Percentiles rank a stretch among this genome's conserved stretches.
Evolutionary conservation across 1,140 invertebrate genomes (phyloP).

Genomic region (Magallana gigas): DNA sequence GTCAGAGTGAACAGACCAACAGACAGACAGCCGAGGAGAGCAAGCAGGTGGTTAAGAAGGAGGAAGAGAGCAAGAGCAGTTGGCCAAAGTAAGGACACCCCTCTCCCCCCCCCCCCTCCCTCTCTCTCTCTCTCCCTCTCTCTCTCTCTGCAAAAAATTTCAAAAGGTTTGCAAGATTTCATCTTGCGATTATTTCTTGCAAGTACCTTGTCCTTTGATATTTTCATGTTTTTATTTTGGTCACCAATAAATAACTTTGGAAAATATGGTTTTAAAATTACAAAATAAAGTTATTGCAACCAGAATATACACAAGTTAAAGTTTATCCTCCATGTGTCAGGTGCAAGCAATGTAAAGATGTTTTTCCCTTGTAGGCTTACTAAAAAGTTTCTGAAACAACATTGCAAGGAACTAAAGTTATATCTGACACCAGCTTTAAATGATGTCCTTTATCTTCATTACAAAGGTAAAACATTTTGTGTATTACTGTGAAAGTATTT

Average conservation of each 20-base stretch:
- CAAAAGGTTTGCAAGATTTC: too few species aligned
- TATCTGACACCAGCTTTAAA: slow-evolving; percentile 94
- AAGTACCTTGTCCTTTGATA: too few species aligned
- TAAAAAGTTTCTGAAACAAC: slow-evolving; percentile 83
- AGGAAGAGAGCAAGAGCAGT: not conserved
- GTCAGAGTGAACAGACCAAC: not conserved
- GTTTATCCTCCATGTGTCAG: too few species aligned
- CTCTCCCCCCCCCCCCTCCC: not conserved
- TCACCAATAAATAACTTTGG: too few species aligned
- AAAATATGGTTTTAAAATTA: too few species aligned
- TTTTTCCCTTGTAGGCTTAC: slow-evolving; percentile 70
- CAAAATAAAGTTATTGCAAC: too few species aligned
- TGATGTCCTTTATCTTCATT: slow-evolving; percentile 96
- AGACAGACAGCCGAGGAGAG: slow-evolving; percentile 10
- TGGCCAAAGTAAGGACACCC: not conserved
- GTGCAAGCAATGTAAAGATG: not conserved
- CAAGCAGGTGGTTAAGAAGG: slow-evolving; percentile 13
- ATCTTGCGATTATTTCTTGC: too few species aligned
- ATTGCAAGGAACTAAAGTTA: slow-evolving; percentile 91
- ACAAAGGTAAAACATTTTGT: slow-evolving; percentile 85
- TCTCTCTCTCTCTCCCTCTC: not conserved
- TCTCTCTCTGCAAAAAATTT: not conserved
- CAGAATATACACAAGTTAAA: too few species aligned
- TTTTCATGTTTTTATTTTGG: too few species aligned
- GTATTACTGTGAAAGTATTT: not conserved